Evolutionary conservation across 2,113 vertebrate genomes (phyloP).

Genomic region (Ovis aries): ARS-UI_Ramb_v3.0 NC_056068.1:54309501-54310000

Average conservation of each 20-base stretch:
- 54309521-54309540: neutral
- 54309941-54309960: neutral
- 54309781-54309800: neutral
- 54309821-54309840: neutral
- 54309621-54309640: neutral
- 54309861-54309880: neutral
- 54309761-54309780: neutral
- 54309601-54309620: neutral
- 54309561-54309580: too few relatives aligned
- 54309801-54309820: neutral
- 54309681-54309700: neutral
- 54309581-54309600: neutral
- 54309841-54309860: neutral
- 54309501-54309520: neutral
- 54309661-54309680: neutral
- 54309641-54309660: neutral
- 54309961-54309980: conserved; percentile 23
- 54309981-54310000: conserved; percentile 28
- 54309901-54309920: neutral
- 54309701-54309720: neutral
- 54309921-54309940: conserved; percentile 31
- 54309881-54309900: neutral
- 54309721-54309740: neutral
- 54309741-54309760: too few relatives aligned
- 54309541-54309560: neutral